These are phyloP conservation scores for Anthophora plumipes DNA, from an alignment of 2,888 invertebrate genomes.

Conservation along the genomic window DNA sequence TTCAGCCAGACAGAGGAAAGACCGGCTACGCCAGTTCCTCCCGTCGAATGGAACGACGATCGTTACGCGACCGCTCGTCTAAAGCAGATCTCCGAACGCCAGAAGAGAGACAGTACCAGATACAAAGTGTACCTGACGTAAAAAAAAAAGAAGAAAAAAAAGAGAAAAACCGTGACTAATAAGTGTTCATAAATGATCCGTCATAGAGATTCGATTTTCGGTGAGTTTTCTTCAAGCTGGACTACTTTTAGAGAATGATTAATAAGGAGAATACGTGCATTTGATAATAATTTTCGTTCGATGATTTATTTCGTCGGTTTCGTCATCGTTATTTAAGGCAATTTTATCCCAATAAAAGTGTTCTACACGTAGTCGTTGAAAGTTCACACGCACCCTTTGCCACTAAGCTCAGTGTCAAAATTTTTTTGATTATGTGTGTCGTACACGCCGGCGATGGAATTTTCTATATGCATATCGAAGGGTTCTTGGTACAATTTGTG, in stretches of 20 bases:
- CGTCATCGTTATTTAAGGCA: constrained; percentile 17
- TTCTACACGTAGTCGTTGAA: constrained; percentile 42
- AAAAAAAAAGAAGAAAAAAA: not conserved
- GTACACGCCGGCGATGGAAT: not conserved
- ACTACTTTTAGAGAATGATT: not conserved
- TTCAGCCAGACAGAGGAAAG: constrained; percentile 75
- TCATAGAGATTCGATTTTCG: not conserved
- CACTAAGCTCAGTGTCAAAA: constrained; percentile 32
- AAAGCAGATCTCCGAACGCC: constrained; percentile 53
- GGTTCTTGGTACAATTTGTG: not conserved
- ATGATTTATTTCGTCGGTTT: not conserved
- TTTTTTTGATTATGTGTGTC: not conserved
- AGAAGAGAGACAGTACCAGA: constrained; percentile 77
- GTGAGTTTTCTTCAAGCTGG: not conserved
- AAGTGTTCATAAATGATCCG: not conserved
- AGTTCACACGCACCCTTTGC: not conserved
- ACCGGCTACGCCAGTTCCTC: constrained; percentile 61
- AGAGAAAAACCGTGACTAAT: too few relatives aligned
- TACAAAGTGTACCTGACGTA: constrained; percentile 76
- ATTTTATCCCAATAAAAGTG: constrained; percentile 20
- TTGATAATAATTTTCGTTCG: not conserved
- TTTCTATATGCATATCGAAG: constrained; percentile 8
- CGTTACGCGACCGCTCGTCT: constrained; percentile 38
- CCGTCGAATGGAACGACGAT: constrained; percentile 66
- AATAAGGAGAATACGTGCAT: not conserved